These are phyloP conservation scores for Drosophila teissieri DNA, from an alignment of 1,140 invertebrate genomes.

Conservation along the genomic window DNA sequence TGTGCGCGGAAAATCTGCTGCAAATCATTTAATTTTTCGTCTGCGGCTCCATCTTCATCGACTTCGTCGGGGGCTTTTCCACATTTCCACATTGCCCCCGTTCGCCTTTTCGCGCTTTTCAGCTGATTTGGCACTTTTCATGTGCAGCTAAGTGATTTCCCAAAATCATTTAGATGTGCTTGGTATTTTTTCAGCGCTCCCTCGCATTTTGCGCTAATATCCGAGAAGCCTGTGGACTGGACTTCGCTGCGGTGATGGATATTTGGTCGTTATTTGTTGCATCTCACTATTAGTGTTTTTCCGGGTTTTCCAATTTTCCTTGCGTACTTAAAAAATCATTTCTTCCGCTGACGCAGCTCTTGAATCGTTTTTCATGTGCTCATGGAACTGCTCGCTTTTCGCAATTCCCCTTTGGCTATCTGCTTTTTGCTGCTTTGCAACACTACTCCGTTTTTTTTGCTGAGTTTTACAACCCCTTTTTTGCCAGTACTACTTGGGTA, in stretches of 20 bases:
- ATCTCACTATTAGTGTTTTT: conserved; percentile 31
- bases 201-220: conserved; percentile 17
- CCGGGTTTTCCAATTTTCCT: not conserved
- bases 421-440: conserved; percentile 3
- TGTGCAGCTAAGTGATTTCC: conserved; percentile 56
- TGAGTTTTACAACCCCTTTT: conserved; percentile 10
- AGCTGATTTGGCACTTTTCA: conserved; percentile 64
- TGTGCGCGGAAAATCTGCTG: conserved; percentile 49
- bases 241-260: conserved; percentile 51
- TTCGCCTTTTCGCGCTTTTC: conserved; percentile 15
- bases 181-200: conserved; percentile 18
- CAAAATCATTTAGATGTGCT: conserved; percentile 45
- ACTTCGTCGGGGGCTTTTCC: not conserved
- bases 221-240: not conserved
- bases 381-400: conserved; percentile 3
- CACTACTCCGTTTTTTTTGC: not conserved
- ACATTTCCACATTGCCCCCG: not conserved
- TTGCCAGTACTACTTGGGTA: not conserved
- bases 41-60: conserved; percentile 23
- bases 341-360: conserved; percentile 63
- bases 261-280: conserved; percentile 69
- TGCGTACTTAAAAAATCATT: conserved; percentile 70
- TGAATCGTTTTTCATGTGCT: conserved; percentile 48
- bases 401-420: conserved; percentile 3
- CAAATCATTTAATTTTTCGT: conserved; percentile 67